Evolutionary conservation across 2,888 invertebrate species (phyloP).

Genomic region (Schrankia costaestrigalis): DNA sequence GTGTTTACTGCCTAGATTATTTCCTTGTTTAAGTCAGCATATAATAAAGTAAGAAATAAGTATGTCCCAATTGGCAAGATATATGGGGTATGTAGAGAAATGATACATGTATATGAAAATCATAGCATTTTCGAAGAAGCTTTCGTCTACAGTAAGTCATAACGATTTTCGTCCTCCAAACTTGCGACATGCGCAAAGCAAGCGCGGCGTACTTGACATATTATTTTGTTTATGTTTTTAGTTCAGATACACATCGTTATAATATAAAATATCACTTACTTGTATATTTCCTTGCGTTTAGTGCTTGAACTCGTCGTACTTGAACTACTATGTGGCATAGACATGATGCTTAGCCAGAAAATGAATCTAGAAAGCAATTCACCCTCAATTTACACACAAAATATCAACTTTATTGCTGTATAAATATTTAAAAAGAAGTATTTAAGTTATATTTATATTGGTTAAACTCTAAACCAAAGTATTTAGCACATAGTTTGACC

Average conservation of each 20-base stretch:
- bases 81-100: no score
- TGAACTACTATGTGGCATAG: constrained; percentile 77
- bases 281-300: constrained; percentile 78
- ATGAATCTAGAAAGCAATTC: constrained; percentile 11
- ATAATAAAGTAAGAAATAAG: no score
- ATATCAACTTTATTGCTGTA: no score
- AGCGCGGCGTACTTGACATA: neutral
- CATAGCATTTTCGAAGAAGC: no score
- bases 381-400: no score
- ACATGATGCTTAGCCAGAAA: constrained; percentile 46
- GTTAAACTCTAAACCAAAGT: no score
- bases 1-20: no score
- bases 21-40: no score
- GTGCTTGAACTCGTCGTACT: constrained; percentile 74
- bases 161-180: constrained; percentile 1
- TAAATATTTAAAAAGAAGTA: no score
- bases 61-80: no score
- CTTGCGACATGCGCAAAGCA: neutral
- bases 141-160: neutral
- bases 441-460: no score
- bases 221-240: constrained; percentile 1
- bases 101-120: no score
- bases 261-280: constrained; percentile 47
- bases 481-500: constrained; percentile 8
- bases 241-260: neutral